Evolutionary conservation across 1,140 invertebrate species (phyloP).

Genomic region (Physella acuta): DNA sequence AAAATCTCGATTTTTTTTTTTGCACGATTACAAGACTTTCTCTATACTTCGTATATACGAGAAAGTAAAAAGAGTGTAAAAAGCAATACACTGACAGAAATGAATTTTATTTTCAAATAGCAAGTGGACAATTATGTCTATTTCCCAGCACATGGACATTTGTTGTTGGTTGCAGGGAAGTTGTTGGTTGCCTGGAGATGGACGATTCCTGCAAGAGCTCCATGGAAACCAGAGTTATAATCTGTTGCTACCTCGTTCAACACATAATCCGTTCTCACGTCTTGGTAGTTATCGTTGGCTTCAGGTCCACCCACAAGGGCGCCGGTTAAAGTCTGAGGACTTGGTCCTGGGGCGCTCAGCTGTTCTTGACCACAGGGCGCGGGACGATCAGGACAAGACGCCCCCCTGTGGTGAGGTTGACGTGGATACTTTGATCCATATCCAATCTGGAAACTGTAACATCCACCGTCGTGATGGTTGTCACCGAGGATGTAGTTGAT

Average conservation of each 20-base stretch:
- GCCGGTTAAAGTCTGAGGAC: conserved; percentile 56
- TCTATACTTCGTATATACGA: too few relatives aligned
- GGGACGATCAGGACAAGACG: conserved; percentile 3
- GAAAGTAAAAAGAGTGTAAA: too few relatives aligned
- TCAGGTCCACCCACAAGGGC: conserved; percentile 61
- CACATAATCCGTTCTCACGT: conserved; percentile 54
- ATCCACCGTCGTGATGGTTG: conserved; percentile 57
- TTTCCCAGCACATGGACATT: conserved; percentile 23
- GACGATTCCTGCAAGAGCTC: conserved; percentile 19
- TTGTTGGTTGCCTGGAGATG: conserved; percentile 20
- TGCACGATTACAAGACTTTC: too few relatives aligned
- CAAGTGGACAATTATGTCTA: too few relatives aligned
- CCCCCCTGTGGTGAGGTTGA: not conserved
- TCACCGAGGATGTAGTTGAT: conserved; percentile 70
- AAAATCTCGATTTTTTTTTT: too few relatives aligned
- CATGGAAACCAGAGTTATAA: conserved; percentile 61
- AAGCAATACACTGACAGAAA: too few relatives aligned
- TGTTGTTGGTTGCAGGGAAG: conserved; percentile 21
- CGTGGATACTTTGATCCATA: conserved; percentile 64
- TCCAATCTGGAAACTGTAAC: conserved; percentile 9
- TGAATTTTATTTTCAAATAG: too few relatives aligned
- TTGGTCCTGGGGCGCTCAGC: conserved; percentile 30
- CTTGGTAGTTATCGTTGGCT: conserved; percentile 49
- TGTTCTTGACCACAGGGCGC: conserved; percentile 25
- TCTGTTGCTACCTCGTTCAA: conserved; percentile 60